phyloP scores from a whole-genome alignment of 2,888 invertebrate species.

The Griposia aprilina region DNA sequence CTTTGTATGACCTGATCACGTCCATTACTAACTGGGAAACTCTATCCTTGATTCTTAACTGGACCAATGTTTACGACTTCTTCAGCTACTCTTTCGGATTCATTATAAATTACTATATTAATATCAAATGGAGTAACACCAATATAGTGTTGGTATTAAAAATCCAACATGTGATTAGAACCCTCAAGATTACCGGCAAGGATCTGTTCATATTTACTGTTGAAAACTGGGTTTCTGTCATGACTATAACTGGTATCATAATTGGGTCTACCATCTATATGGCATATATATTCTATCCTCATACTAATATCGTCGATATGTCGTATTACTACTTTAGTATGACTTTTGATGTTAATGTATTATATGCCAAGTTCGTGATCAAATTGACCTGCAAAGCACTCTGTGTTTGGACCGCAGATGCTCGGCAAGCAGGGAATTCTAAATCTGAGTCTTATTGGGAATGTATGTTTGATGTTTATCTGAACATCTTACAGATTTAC shows the following conservation, averaged over 20 bases:
- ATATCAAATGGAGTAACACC: slow-evolving; percentile 22
- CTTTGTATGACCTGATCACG: background rate
- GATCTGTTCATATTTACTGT: slow-evolving; percentile 12
- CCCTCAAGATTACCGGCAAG: slow-evolving; percentile 21
- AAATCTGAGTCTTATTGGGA: slow-evolving; percentile 29
- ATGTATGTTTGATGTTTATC: slow-evolving; percentile 33
- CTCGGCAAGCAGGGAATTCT: slow-evolving; percentile 9
- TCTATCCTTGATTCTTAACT: background rate
- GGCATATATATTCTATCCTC: background rate
- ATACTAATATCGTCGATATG: background rate
- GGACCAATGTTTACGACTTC: slow-evolving; percentile 22
- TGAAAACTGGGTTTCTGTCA: slow-evolving; percentile 27
- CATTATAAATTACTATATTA: slow-evolving; percentile 23
- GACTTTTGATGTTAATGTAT: slow-evolving; percentile 29
- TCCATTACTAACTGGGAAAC: background rate
- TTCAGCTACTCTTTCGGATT: slow-evolving; percentile 22
- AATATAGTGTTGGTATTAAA: slow-evolving; percentile 23
- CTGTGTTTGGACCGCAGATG: slow-evolving; percentile 17
- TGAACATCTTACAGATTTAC: slow-evolving; percentile 30
- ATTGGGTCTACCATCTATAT: slow-evolving; percentile 19
- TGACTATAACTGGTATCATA: slow-evolving; percentile 15
- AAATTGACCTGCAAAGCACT: slow-evolving; percentile 12
- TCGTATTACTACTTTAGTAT: slow-evolving; percentile 29
- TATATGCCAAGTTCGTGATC: slow-evolving; percentile 22
- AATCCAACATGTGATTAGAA: slow-evolving; percentile 16